Evolutionary conservation across 2,113 vertebrate genomes (phyloP), one percentile per base, ranked within the genome.

Genomic region (Laticauda colubrina): DNA sequence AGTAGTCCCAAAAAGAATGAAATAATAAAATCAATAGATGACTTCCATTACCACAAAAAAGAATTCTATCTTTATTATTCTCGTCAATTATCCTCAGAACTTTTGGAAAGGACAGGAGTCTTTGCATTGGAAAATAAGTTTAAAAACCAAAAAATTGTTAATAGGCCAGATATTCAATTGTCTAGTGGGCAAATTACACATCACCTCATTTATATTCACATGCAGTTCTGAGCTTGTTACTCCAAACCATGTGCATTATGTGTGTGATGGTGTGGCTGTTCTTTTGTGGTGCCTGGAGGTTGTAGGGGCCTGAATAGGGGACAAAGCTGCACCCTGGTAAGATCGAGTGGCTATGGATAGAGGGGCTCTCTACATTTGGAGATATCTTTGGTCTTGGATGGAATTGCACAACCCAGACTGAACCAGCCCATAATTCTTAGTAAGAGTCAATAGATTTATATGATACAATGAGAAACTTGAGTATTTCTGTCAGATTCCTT

Each of bases 101-200:
- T 6, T 3, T 18, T 9, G 24, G 18, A 43, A 29, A 75, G 85
- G n/a, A n/a, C 10, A 54, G 34, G 26, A 5, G 14, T 18, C 39
- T 59, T 57, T 57, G 29, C 39, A 23, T 39, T 45, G 10, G 57
- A 43, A 89, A 89, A 59, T 45, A 89, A 89, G 43, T 57, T 48
- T 23, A 43, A 88, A 75, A 56, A n/a, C 14, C 24, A 20, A 45
- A 2, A 59, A 57, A 75, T 59, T 18, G 88, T 85, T 81, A 48
- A 85, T 92, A 23, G 34, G 43, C 34, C 11, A 59, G 23, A 9
- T 51, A 92, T 92, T 92, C 89, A 92, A 18, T 54, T 85, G 64
- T 54, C 69, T 92, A 89, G 85, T 92, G 53, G 88, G 92, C 88
- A 89, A 85, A 89, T 85, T 89, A 85, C 54, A 89, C 9, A 29